Evolutionary conservation across 2,113 vertebrate species (phyloP).

Genomic region (Pedetes capensis): DNA sequence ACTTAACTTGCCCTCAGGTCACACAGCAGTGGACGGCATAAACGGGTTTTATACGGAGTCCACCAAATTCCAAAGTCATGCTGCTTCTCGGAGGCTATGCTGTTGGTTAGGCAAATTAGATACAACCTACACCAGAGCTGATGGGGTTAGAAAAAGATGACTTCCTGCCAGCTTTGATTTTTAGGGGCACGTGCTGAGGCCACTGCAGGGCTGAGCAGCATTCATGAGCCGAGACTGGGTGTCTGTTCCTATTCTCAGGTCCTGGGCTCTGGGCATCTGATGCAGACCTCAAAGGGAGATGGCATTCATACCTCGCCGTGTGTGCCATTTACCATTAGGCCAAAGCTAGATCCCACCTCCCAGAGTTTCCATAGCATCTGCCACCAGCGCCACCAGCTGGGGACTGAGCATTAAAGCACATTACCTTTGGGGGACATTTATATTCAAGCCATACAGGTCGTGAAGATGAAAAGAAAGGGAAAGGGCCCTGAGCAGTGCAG

Average conservation of each 20-base stretch:
- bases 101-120: background rate
- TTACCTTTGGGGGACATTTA: too few relatives aligned
- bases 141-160: background rate
- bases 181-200: too few relatives aligned
- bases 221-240: background rate
- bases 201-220: background rate
- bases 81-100: background rate
- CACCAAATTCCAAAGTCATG: background rate
- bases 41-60: background rate
- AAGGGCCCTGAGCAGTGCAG: background rate
- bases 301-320: fast-evolving
- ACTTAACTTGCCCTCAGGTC: background rate
- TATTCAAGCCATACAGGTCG: too few relatives aligned
- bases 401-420: too few relatives aligned
- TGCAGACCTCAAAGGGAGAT: background rate
- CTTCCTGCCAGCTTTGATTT: background rate
- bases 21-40: background rate
- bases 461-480: background rate
- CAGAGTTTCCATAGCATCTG: too few relatives aligned
- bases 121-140: background rate
- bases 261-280: background rate
- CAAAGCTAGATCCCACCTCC: too few relatives aligned
- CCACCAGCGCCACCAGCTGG: too few relatives aligned
- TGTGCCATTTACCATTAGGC: fast-evolving
- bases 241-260: background rate